These are phyloP conservation scores for Aphidoletes aphidimyza DNA, from an alignment of 2,888 invertebrate genomes.

Conservation along the genomic window DNA sequence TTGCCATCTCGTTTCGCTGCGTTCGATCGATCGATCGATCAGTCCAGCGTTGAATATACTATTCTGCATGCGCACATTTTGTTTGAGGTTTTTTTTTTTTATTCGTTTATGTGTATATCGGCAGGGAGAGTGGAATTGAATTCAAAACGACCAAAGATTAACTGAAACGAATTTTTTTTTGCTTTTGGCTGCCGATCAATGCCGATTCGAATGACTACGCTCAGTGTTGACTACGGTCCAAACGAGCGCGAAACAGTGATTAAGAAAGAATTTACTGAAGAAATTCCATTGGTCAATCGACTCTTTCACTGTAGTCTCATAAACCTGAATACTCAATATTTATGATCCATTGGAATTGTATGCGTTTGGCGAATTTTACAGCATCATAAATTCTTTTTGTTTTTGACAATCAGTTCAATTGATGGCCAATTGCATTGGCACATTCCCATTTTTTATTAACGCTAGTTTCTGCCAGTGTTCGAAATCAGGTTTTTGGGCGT, in stretches of 20 bases:
- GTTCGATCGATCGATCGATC: too few species aligned
- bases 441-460: not conserved
- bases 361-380: not conserved
- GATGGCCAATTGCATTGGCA: not conserved
- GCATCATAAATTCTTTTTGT: too few species aligned
- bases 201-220: too few species aligned
- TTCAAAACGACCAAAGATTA: not conserved
- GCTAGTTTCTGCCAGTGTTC: too few species aligned
- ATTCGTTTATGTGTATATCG: not conserved
- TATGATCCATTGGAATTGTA: not conserved
- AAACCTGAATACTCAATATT: conserved; percentile 32
- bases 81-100: too few species aligned
- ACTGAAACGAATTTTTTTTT: too few species aligned
- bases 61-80: not conserved
- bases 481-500: not conserved
- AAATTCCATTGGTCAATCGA: conserved; percentile 14
- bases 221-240: not conserved
- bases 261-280: conserved; percentile 15
- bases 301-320: not conserved
- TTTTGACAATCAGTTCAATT: conserved; percentile 1
- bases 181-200: conserved; percentile 15
- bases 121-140: conserved; percentile 18
- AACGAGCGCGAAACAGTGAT: not conserved
- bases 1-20: not conserved
- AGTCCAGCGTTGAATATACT: too few species aligned